These are phyloP conservation scores for Marmota monax DNA, from an alignment of 2,113 vertebrate species.

Conservation along the genomic window DNA sequence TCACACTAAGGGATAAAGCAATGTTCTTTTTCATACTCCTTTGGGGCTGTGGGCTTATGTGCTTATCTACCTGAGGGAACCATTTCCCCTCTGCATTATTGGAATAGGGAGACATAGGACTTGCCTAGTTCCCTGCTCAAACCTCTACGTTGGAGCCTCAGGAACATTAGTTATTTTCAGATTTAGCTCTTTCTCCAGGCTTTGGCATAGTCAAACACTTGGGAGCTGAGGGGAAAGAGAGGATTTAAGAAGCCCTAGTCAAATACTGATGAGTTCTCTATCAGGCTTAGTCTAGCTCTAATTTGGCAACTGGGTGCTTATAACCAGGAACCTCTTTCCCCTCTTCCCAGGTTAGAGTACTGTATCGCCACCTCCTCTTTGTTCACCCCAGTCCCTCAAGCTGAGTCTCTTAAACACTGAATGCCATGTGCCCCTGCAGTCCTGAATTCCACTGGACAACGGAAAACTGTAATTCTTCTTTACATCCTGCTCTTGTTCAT, in stretches of 20 bases:
- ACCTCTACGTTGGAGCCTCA: neutral
- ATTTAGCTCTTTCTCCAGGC: neutral
- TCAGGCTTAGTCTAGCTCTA: slow-evolving; percentile 16
- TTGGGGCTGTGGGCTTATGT: neutral
- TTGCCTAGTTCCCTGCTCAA: neutral
- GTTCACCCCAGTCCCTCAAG: neutral
- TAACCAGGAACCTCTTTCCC: neutral
- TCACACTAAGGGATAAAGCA: slow-evolving; percentile 33
- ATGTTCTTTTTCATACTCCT: neutral
- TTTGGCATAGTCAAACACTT: neutral
- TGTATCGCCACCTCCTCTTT: neutral
- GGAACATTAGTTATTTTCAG: slow-evolving; percentile 6
- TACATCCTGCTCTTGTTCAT: neutral
- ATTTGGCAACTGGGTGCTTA: neutral
- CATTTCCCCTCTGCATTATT: neutral
- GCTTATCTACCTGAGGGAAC: neutral
- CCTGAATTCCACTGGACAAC: neutral
- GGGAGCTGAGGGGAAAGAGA: neutral
- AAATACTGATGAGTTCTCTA: neutral
- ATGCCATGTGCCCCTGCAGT: neutral
- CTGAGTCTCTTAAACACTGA: neutral
- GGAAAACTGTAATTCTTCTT: neutral
- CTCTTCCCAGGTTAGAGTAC: neutral
- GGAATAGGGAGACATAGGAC: neutral
- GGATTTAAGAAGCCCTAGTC: neutral